Percentiles rank a stretch among this genome's conserved stretches.
Conservation (phyloP, 1,140 invertebrate species). For the Heliconius himera region DNA sequence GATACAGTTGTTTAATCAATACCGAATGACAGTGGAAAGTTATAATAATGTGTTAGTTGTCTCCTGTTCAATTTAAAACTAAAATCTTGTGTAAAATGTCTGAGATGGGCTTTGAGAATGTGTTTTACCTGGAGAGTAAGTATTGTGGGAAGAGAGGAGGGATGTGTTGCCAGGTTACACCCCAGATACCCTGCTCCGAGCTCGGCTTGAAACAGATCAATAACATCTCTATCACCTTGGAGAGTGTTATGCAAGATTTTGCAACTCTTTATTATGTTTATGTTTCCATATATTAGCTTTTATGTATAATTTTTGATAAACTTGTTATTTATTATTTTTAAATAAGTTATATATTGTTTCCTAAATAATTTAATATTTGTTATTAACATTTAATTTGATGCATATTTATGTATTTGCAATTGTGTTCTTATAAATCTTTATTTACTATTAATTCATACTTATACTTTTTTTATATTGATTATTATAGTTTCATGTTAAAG, state of each 20-base stretch:
- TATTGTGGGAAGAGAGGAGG: constrained; percentile 60
- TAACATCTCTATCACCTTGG: constrained; percentile 73
- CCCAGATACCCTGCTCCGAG: constrained; percentile 55
- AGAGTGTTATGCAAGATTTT: constrained; percentile 71
- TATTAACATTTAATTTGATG: no score
- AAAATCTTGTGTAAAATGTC: constrained; percentile 59
- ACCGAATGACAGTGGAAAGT: constrained; percentile 52
- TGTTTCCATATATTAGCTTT: neutral
- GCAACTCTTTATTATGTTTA: constrained; percentile 13
- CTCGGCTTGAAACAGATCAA: constrained; percentile 70
- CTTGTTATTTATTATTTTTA: no score
- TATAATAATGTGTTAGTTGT: constrained; percentile 55
- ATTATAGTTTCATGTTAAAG: no score
- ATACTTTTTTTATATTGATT: no score
- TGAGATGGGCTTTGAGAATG: constrained; percentile 80
- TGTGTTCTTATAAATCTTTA: no score
- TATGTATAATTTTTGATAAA: neutral
- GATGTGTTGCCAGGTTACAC: constrained; percentile 77
- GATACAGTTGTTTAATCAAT: constrained; percentile 77
- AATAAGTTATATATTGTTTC: no score
- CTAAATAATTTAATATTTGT: no score
- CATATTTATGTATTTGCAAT: neutral
- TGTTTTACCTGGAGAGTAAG: constrained; percentile 82
- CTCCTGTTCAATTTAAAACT: neutral
- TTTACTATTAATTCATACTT: no score